Evolutionary conservation across 2,797 vertebrate species (phyloP).

Genomic region (Calcarius lapponicus): DNA sequence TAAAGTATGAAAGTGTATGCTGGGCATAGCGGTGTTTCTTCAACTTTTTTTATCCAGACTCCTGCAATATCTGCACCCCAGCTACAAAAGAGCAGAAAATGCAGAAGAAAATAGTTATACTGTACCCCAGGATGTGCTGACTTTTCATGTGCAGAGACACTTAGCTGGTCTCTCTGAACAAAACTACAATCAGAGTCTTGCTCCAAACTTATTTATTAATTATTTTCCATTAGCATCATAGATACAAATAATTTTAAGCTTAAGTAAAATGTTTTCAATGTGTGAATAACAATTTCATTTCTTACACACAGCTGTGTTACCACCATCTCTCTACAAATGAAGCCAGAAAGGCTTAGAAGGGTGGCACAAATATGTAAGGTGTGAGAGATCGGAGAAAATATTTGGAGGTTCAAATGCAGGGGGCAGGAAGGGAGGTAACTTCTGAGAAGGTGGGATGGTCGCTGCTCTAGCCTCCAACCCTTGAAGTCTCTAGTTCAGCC

Average conservation of each 20-base stretch:
- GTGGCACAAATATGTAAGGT: not conserved
- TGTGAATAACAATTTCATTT: not conserved
- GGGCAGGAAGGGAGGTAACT: not conserved
- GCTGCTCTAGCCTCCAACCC: not conserved
- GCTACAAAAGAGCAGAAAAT: not conserved
- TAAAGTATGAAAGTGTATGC: not conserved
- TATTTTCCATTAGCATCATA: not conserved
- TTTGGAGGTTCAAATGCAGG: not conserved
- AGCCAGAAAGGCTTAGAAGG: not conserved
- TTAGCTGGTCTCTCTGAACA: not conserved
- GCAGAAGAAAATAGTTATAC: not conserved
- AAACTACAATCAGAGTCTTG: not conserved
- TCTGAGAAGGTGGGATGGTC: not conserved
- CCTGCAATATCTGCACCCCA: not conserved
- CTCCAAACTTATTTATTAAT: not conserved
- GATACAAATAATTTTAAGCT: not conserved
- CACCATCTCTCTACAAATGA: not conserved
- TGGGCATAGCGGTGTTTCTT: not conserved
- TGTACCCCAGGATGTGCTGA: not conserved
- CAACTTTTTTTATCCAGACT: not conserved
- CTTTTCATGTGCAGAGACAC: not conserved
- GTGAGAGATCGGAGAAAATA: not conserved
- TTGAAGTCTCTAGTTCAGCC: not conserved
- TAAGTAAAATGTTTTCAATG: not conserved
- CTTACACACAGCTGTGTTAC: not conserved